Conservation (phyloP, 30 jellyfish, hydroid and myxozoan genomes). For the Aurelia aurita complex sp. Pacific region DNA sequence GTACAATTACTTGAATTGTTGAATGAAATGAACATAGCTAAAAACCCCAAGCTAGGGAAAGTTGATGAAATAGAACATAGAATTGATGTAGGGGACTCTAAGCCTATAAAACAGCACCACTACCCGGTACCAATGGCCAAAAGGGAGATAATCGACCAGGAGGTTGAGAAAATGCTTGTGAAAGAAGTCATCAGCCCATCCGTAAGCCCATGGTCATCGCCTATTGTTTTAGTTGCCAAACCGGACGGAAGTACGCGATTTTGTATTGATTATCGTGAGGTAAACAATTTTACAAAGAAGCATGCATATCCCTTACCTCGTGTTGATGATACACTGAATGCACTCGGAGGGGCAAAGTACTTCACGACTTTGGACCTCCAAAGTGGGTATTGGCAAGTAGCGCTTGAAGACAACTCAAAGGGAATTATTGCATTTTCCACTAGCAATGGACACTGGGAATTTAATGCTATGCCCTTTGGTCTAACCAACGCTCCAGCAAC, state of each 20-base stretch:
- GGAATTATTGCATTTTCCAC: constrained; percentile 77
- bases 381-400: constrained; percentile 71
- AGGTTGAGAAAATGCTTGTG: constrained; percentile 46
- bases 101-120: constrained; percentile 55
- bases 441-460: constrained; percentile 46
- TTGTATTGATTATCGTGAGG: constrained; percentile 69
- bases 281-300: constrained; percentile 59
- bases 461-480: constrained; percentile 68
- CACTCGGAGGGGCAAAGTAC: constrained; percentile 24
- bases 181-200: constrained; percentile 41
- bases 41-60: constrained; percentile 17
- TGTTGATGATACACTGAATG: constrained; percentile 48
- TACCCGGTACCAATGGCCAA: constrained; percentile 42
- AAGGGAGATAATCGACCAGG: constrained; percentile 15
- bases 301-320: constrained; percentile 72
- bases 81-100: constrained; percentile 35
- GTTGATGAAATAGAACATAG: constrained; percentile 23
- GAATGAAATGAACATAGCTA: constrained; percentile 8
- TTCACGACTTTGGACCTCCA: constrained; percentile 64
- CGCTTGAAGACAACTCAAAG: constrained; percentile 10
- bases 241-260: constrained; percentile 60
- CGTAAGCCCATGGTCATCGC: constrained; percentile 75
- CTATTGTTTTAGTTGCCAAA: constrained; percentile 63
- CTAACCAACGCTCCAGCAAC: constrained; percentile 72
- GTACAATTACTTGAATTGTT: background rate